Base-by-base conservation (phyloP, 1,140 invertebrate species). In the Drosophila tsacasi region DNA sequence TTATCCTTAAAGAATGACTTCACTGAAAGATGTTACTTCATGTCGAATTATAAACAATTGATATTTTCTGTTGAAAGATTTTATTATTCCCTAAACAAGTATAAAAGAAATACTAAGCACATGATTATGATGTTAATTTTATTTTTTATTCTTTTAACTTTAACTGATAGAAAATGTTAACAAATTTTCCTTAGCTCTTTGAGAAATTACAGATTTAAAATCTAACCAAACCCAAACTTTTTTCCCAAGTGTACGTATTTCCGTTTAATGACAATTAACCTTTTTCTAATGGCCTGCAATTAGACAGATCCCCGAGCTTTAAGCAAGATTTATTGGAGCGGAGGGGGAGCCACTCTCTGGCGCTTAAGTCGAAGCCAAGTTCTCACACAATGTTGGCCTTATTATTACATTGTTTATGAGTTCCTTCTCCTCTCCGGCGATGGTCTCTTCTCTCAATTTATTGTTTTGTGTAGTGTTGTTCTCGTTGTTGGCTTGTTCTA, bases 381-480 rank as follows among this genome's bases (percentile, higher is more conserved):
- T 68, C 67, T 58, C 77, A 50, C 79, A 65, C 58, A 72, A 61
- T 72, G 66, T 81, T 89, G 78, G 77, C 84, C 85, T 89, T 89
- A 90, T 89, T 89, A 89, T 89, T 90, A 90, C 84, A 89, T 89
- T 89, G 84, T 89, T 89, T 89, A 89, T 90, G 85, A 85, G 85
- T 60, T 79, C 68, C 78, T 78, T 62, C 77, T 71, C 47, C 65
- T 62, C 47, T 62, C 46, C 50, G 46, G 27, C 49, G 46, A 30
- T n/a, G 23, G 50, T 27, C 66, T 59, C 66, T 68, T 39, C 37
- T 65, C 83, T 79, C 83, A 72, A 86, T 86, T 86, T 86, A 86
- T 86, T 86, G 79, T 71, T 82, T 81, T 86, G 76, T 86, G 76
- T 71, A 69, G 46, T 61, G 32, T 40, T 77, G 66, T 55, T 64